These are phyloP conservation scores for Euzophera pinguis DNA, from an alignment of 2,888 invertebrate genomes.

Conservation along the genomic window DNA sequence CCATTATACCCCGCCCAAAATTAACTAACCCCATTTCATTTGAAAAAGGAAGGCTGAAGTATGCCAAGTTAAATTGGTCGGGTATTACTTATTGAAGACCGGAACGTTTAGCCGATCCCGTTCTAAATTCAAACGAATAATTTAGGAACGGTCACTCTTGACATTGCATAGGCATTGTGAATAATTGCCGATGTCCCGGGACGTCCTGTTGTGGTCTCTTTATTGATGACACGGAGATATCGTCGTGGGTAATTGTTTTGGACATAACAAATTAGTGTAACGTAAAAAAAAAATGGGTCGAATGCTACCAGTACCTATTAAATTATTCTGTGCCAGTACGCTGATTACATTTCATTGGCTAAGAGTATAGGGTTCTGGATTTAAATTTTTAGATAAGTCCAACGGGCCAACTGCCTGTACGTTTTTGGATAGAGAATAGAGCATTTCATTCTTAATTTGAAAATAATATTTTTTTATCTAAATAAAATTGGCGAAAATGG, in stretches of 20 bases:
- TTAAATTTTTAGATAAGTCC: too few species aligned
- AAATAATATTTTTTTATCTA: too few species aligned
- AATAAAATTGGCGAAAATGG: too few species aligned
- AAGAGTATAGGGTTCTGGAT: too few species aligned
- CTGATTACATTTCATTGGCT: too few species aligned
- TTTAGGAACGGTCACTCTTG: constrained; percentile 75
- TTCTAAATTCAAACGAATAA: constrained; percentile 79
- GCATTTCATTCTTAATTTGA: too few species aligned
- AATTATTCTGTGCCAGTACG: too few species aligned
- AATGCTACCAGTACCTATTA: too few species aligned
- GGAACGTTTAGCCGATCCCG: constrained; percentile 75
- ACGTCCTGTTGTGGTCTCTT: constrained; percentile 33
- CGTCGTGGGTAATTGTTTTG: not conserved
- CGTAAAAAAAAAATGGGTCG: too few species aligned
- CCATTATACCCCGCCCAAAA: constrained; percentile 49
- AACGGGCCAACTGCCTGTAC: too few species aligned
- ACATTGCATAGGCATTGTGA: constrained; percentile 41
- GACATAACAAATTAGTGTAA: not conserved
- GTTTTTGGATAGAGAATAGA: too few species aligned
- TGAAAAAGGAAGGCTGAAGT: constrained; percentile 12
- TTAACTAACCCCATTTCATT: constrained; percentile 33
- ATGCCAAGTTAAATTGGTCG: constrained; percentile 41
- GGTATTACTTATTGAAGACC: constrained; percentile 75
- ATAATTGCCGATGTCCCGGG: constrained; percentile 49
- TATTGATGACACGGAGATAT: constrained; percentile 42